phyloP scores from a whole-genome alignment of 1,140 invertebrate species.

The Nilaparvata lugens region DNA sequence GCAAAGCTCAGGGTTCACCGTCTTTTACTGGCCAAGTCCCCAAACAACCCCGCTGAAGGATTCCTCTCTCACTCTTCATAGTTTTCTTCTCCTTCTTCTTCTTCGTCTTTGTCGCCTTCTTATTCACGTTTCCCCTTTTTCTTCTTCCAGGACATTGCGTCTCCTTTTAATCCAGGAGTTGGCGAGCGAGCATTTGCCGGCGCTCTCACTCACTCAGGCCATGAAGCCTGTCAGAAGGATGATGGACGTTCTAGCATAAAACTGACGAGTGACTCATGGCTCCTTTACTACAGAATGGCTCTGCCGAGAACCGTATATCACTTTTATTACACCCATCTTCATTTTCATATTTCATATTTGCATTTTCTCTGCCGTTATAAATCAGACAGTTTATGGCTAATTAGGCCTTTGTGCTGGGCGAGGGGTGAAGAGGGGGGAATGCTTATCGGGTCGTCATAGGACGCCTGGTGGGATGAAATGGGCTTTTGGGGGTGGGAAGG shows the following conservation, averaged over 20 bases:
- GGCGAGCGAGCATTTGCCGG: too few relatives aligned
- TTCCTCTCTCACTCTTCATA: not conserved
- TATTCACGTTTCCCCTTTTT: too few relatives aligned
- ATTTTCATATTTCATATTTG: slow-evolving; percentile 76
- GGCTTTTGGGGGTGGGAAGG: not conserved
- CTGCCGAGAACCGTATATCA: slow-evolving; percentile 64
- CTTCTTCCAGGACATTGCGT: too few relatives aligned
- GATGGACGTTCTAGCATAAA: slow-evolving; percentile 54
- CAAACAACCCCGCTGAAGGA: not conserved
- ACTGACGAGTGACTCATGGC: slow-evolving; percentile 47
- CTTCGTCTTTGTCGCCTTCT: too few relatives aligned
- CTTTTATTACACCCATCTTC: slow-evolving; percentile 69
- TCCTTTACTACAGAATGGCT: slow-evolving; percentile 55
- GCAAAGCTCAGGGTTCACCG: not conserved
- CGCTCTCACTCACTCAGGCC: slow-evolving; percentile 30
- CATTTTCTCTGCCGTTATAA: slow-evolving; percentile 49
- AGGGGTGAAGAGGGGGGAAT: not conserved
- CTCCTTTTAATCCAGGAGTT: not conserved
- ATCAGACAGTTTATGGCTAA: slow-evolving; percentile 58
- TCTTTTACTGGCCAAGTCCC: not conserved
- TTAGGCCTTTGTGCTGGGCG: slow-evolving; percentile 38
- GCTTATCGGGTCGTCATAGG: not conserved
- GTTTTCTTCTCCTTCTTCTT: too few relatives aligned
- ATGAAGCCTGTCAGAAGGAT: slow-evolving; percentile 53
- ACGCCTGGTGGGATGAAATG: not conserved